Evolutionary conservation across 2,113 vertebrate genomes (phyloP), one percentile per base, ranked within the genome.

Genomic region (Centrocercus urophasianus): DNA sequence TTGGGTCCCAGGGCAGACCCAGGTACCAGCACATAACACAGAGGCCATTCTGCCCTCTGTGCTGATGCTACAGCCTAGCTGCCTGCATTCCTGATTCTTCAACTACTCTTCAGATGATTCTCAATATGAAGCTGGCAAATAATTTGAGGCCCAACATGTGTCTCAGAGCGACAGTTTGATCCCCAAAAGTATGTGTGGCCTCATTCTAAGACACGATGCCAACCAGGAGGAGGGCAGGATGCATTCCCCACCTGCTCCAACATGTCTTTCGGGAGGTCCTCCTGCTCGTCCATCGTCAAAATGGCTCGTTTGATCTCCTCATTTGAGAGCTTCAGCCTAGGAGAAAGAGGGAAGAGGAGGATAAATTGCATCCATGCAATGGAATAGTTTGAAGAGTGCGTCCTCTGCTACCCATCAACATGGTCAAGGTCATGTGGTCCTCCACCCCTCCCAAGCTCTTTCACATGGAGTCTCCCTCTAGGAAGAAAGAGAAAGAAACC

Each of bases 261-360:
- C 99, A 99, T 99, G 96, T 99, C 99, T 96, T 99, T 99, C 3
- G 99, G 99, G 65, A 99, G 98, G 94, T 99, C 99, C 95, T 99
- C 99, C 87, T 99, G 99, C 83, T 99, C 99, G 0, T 99, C 99
- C 99, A 99, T 99, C 2, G 99, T 99, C 89, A 99, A 96, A 97
- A 99, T 99, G 3, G 99, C 99, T 94, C 98, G 98, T 95, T 99
- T 99, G 88, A 99, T 99, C 98, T 99, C 99, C 77, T 99, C 99
- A 5, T 99, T 99, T 0, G 99, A 99, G 84, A 99, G 98, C 91
- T 99, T 99, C 98, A 99, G 97, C 96, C 99, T 99, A 95, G 80
- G 96, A 96, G 52, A 94, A 72, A 48, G 70, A 96, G 25, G 56
- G 45, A 11, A 28, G 67, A 70, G 38, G 21, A 57, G 36, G 20